These are phyloP conservation scores for Drosophila antonietae DNA, from an alignment of 2,888 invertebrate genomes.

Conservation along the genomic window DNA sequence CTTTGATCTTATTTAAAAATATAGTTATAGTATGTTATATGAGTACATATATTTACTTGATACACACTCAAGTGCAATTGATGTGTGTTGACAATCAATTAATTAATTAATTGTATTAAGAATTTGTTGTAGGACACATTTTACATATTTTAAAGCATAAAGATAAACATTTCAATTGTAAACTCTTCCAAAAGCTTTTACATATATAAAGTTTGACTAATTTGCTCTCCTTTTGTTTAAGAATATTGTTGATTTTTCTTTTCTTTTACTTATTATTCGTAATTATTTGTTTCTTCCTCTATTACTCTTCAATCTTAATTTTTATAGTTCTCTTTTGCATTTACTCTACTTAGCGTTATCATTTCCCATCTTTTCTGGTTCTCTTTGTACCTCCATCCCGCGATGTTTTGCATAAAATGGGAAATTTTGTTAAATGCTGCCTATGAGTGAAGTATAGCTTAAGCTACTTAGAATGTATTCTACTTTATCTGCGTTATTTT, in stretches of 20 bases:
- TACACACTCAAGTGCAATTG: constrained; percentile 2
- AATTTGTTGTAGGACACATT: constrained; percentile 2
- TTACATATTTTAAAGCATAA: too few relatives aligned
- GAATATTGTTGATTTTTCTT: background rate
- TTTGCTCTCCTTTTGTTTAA: background rate
- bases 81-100: constrained; percentile 27
- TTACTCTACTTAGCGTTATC: background rate
- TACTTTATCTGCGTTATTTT: constrained; percentile 1
- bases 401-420: background rate
- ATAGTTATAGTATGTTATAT: too few relatives aligned
- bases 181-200: background rate
- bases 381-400: background rate
- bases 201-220: background rate
- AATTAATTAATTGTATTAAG: constrained; percentile 34
- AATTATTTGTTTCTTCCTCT: background rate
- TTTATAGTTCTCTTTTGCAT: background rate
- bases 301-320: background rate
- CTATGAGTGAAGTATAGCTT: background rate
- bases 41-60: background rate
- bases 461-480: background rate
- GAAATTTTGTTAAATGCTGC: background rate
- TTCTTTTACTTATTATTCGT: background rate
- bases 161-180: background rate
- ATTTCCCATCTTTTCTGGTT: background rate
- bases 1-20: background rate